Percentiles rank a stretch among this genome's conserved stretches.
phyloP scores from a whole-genome alignment of 2,888 invertebrate genomes.

The Drosophila ochracea region DNA sequence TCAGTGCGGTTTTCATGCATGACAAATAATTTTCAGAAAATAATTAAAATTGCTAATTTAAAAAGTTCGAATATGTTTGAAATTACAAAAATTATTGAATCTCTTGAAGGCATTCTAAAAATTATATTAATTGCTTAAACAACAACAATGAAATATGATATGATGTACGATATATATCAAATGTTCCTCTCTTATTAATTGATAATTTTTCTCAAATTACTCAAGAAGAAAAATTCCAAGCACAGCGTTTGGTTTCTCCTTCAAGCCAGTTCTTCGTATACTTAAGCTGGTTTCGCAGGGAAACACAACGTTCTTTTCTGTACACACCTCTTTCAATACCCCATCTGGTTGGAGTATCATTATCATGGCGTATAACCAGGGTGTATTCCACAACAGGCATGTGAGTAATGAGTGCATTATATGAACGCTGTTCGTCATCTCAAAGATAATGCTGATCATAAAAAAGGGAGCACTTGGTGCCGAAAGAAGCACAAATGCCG shows the following conservation, averaged over 20 bases:
- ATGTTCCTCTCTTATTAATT: not conserved
- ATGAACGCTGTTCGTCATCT: slow-evolving; percentile 5
- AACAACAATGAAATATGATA: not conserved
- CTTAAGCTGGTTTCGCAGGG: not conserved
- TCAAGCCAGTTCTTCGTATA: not conserved
- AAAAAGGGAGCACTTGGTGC: slow-evolving; percentile 65
- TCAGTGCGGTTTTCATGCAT: not conserved
- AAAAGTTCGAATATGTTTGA: not conserved
- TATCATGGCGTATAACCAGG: slow-evolving; percentile 41
- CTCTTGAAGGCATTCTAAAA: not conserved
- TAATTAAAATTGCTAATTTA: not conserved
- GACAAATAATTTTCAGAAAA: not conserved
- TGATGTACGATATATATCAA: not conserved
- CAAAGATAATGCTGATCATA: slow-evolving; percentile 57
- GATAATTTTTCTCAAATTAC: not conserved
- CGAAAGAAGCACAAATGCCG: slow-evolving; percentile 52
- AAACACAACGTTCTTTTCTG: not conserved
- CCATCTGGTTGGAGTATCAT: slow-evolving; percentile 48
- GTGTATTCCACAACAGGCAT: slow-evolving; percentile 53
- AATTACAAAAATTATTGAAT: not conserved
- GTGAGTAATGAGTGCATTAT: not conserved
- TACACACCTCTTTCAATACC: slow-evolving; percentile 61
- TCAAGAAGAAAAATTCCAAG: not conserved
- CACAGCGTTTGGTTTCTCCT: not conserved
- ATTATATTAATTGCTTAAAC: not conserved